phyloP scores from a whole-genome alignment of 2,888 invertebrate genomes.

The Morpho achilles region DNA sequence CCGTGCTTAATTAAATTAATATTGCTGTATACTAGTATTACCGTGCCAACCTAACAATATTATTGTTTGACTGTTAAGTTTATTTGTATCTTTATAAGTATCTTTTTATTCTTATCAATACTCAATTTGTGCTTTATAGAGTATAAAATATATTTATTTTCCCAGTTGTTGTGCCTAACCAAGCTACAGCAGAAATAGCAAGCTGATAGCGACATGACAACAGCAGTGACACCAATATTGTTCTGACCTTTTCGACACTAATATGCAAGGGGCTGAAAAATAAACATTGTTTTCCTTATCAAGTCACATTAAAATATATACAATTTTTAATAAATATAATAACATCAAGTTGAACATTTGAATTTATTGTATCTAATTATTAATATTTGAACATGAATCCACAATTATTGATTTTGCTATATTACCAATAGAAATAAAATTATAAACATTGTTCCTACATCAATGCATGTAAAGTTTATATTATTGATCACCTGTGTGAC shows the following conservation, averaged over 20 bases:
- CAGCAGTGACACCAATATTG: constrained; percentile 45
- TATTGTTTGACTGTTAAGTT: neutral
- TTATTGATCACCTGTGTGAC: too few relatives aligned
- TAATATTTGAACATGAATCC: neutral
- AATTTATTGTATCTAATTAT: neutral
- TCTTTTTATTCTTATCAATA: neutral
- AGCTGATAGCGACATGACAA: constrained; percentile 54
- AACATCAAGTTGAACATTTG: neutral
- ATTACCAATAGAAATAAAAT: neutral
- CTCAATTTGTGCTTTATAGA: neutral
- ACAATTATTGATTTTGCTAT: neutral
- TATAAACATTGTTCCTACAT: too few relatives aligned
- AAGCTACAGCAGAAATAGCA: constrained; percentile 38
- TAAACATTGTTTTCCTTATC: constrained; percentile 41
- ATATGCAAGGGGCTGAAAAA: constrained; percentile 68
- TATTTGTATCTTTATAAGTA: neutral
- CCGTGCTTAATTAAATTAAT: too few relatives aligned
- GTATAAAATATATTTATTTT: neutral
- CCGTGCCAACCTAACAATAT: too few relatives aligned
- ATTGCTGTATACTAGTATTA: too few relatives aligned
- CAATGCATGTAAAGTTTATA: too few relatives aligned
- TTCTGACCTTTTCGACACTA: constrained; percentile 67
- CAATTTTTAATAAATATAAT: neutral
- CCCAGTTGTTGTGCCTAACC: neutral
- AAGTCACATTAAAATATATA: constrained; percentile 4